Percentiles rank a stretch among this genome's conserved stretches.
phyloP scores from a whole-genome alignment of 2,113 vertebrate species.

The Aepyceros melampus region DNA sequence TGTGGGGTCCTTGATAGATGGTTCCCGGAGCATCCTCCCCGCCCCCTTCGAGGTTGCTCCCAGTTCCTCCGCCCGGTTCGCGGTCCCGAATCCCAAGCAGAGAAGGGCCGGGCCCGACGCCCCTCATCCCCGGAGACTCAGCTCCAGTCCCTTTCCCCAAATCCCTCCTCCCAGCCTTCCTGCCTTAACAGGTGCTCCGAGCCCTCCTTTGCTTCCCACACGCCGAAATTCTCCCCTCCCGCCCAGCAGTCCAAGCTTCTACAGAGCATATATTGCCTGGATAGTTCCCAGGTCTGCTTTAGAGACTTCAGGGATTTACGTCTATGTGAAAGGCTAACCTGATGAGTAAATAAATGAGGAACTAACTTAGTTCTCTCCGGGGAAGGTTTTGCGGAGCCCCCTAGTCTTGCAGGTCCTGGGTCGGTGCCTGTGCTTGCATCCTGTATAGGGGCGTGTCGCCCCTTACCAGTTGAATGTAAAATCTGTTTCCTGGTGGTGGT shows the following conservation, averaged over 20 bases:
- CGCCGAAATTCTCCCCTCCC: not conserved
- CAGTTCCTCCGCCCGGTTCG: not conserved
- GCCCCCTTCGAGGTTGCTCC: not conserved
- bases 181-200: slow-evolving; percentile 33
- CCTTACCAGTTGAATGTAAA: not conserved
- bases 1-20: not conserved
- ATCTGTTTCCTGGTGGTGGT: not conserved
- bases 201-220: not conserved
- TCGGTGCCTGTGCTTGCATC: not conserved
- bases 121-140: not conserved
- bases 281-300: not conserved
- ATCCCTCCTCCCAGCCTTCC: not conserved
- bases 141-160: not conserved
- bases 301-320: not conserved
- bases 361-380: not conserved
- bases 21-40: not conserved
- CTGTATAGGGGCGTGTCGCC: not conserved
- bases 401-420: not conserved
- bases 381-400: not conserved
- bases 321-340: not conserved
- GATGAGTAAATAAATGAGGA: not conserved
- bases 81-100: not conserved
- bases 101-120: not conserved
- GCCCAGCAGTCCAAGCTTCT: not conserved
- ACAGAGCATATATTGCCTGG: not conserved